Evolutionary conservation across 2,113 vertebrate species (phyloP).

Genomic region (Camelus dromedarius): DNA sequence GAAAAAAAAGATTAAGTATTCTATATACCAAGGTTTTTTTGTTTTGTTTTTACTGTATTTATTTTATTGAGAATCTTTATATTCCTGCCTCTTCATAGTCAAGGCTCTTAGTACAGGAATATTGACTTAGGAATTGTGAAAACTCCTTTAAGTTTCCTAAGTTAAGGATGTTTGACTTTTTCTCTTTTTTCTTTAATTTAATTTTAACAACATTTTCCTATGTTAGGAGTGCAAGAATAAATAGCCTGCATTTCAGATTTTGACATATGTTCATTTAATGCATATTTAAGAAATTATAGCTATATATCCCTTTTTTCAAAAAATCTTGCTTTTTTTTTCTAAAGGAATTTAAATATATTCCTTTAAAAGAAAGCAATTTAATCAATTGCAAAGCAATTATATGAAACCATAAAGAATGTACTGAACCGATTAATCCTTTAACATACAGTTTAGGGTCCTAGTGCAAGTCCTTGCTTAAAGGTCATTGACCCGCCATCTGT

Average conservation of each 20-base stretch:
- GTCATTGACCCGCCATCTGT: conserved; percentile 37
- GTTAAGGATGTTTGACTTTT: conserved; percentile 72
- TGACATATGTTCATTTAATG: conserved; percentile 81
- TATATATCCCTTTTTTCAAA: conserved; percentile 82
- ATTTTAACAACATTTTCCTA: conserved; percentile 82
- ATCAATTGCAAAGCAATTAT: conserved; percentile 86
- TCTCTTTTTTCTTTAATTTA: conserved; percentile 73
- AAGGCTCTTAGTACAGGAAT: conserved; percentile 85
- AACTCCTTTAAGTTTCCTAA: conserved; percentile 75
- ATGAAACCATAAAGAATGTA: conserved; percentile 83
- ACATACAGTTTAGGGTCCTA: conserved; percentile 74
- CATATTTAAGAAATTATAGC: conserved; percentile 81
- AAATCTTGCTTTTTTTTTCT: conserved; percentile 75
- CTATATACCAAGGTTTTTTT: conserved; percentile 83
- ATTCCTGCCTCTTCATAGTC: conserved; percentile 88
- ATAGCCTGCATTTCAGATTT: conserved; percentile 84
- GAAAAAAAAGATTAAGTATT: conserved; percentile 76
- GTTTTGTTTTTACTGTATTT: conserved; percentile 90
- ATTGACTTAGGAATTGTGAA: conserved; percentile 85
- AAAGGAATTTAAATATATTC: conserved; percentile 83
- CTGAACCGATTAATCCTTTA: conserved; percentile 74
- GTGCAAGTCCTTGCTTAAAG: conserved; percentile 69
- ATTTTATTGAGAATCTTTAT: conserved; percentile 89
- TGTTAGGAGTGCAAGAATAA: conserved; percentile 84
- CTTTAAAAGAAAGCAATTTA: conserved; percentile 83